phyloP scores from a whole-genome alignment of 1,140 invertebrate species.

The Stratiolaelaps scimitus region DNA sequence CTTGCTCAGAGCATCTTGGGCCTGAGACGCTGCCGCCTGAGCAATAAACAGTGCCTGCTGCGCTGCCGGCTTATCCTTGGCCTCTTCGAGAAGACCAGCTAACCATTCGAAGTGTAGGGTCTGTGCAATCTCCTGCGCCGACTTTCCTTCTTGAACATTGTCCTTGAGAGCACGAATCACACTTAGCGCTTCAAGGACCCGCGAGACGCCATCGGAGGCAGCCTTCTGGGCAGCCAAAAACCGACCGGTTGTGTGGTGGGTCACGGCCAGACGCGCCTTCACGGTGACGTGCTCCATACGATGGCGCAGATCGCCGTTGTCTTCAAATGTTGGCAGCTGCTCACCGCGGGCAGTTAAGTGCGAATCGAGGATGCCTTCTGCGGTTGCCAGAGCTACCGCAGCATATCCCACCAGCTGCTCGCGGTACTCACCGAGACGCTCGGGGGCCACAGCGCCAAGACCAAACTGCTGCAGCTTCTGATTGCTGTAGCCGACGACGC shows the following conservation, averaged over 20 bases:
- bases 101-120: conserved; percentile 10
- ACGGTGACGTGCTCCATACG: conserved; percentile 1
- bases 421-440: conserved; percentile 3
- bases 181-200: conserved; percentile 8
- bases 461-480: conserved; percentile 22
- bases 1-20: conserved; percentile 17
- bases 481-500: conserved; percentile 25
- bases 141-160: conserved; percentile 25
- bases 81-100: conserved; percentile 5
- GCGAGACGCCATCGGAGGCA: conserved; percentile 1
- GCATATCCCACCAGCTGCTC: conserved; percentile 15
- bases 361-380: conserved; percentile 17
- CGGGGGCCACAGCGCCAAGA: conserved; percentile 10
- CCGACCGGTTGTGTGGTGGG: conserved; percentile 8
- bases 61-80: conserved; percentile 7
- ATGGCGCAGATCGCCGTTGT: neutral
- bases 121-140: neutral
- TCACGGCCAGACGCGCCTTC: conserved; percentile 5
- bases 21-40: conserved; percentile 5
- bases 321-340: neutral
- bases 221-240: neutral
- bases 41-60: conserved; percentile 17
- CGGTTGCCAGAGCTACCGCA: neutral
- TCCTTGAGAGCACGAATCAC: conserved; percentile 17
- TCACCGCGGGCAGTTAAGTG: neutral